A percentile compares a stretch with the other conserved stretches of the same genome.
phyloP scores from a whole-genome alignment of 2,888 invertebrate species.

The Apodemia zela region DNA sequence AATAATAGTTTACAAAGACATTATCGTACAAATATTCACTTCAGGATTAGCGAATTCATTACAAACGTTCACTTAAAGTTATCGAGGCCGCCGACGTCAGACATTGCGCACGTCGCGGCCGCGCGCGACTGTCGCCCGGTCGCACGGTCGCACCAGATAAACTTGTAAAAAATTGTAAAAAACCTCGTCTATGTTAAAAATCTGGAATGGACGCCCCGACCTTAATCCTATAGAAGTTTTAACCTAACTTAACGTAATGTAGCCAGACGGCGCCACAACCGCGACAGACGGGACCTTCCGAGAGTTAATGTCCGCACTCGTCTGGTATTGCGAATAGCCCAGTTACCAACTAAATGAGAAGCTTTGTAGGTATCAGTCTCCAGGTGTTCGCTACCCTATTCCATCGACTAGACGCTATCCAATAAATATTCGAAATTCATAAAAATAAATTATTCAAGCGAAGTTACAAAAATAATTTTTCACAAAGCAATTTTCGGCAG shows the following conservation, averaged over 20 bases:
- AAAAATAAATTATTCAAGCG: constrained; percentile 68
- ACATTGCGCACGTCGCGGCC: constrained; percentile 32
- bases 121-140: constrained; percentile 41
- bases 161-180: constrained; percentile 34
- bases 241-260: constrained; percentile 54
- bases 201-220: constrained; percentile 61
- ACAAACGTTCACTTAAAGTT: constrained; percentile 3
- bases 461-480: constrained; percentile 47
- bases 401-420: constrained; percentile 71
- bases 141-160: constrained; percentile 37
- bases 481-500: constrained; percentile 62
- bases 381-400: constrained; percentile 40
- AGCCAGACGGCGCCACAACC: constrained; percentile 50
- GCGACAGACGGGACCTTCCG: neutral
- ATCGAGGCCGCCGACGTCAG: constrained; percentile 1
- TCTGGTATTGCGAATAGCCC: constrained; percentile 69
- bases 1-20: constrained; percentile 79
- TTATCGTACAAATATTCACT: constrained; percentile 74
- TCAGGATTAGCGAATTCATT: constrained; percentile 47
- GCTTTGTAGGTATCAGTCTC: constrained; percentile 55
- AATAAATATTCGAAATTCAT: constrained; percentile 58
- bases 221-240: constrained; percentile 50
- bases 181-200: constrained; percentile 43
- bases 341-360: constrained; percentile 51
- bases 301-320: constrained; percentile 30